A percentile compares a stretch with the other conserved stretches of the same genome.
Conservation (phyloP, 2,797 vertebrate species). For the Parauchenoglanis ngamensis region DNA sequence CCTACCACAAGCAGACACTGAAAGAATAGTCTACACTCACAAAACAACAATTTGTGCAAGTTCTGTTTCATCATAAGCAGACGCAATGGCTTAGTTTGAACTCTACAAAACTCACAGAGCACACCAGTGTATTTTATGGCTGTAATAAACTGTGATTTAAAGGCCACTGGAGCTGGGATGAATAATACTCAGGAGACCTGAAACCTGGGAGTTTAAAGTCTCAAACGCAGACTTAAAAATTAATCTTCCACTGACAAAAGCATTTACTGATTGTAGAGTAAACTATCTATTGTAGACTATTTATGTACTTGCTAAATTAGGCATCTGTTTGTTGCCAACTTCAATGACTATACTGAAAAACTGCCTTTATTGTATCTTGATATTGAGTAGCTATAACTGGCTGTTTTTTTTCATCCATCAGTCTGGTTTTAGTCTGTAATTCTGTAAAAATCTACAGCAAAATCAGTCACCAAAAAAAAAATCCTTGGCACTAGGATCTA, state of each 20-base stretch:
- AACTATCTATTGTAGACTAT: neutral
- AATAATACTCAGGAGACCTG: constrained; percentile 17
- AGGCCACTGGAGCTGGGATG: neutral
- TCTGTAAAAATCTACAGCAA: neutral
- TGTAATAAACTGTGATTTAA: constrained; percentile 35
- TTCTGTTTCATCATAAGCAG: neutral
- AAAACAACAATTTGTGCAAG: neutral
- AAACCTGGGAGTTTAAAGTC: constrained; percentile 21
- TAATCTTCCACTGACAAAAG: constrained; percentile 10
- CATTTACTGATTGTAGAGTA: constrained; percentile 7
- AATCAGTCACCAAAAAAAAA: neutral
- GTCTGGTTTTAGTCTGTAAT: neutral
- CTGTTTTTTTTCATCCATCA: neutral
- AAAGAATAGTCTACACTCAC: neutral
- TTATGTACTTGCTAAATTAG: neutral
- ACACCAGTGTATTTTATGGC: constrained; percentile 1
- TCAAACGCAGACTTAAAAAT: constrained; percentile 27
- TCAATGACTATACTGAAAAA: neutral
- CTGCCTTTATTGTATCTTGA: neutral
- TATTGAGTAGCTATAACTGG: neutral
- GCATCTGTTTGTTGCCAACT: neutral
- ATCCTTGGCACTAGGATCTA: neutral
- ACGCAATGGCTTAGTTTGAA: neutral
- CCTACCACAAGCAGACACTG: neutral
- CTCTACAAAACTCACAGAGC: neutral